Percentiles rank a stretch among this genome's conserved stretches.
Evolutionary conservation across 2,113 vertebrate genomes (phyloP).

Genomic region (Ctenomys sociabilis): DNA sequence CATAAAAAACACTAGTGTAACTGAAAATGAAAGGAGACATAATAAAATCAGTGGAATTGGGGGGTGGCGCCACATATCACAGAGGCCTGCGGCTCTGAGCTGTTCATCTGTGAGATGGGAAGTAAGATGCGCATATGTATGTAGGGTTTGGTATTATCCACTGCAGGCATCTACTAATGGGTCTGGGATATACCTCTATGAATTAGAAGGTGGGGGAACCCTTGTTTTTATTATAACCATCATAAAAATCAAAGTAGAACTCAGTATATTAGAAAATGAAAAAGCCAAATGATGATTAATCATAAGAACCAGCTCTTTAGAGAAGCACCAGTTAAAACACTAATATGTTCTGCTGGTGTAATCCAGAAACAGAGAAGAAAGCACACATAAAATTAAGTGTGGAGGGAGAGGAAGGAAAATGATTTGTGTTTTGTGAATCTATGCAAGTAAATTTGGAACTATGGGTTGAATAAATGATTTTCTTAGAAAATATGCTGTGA

Average conservation of each 20-base stretch:
- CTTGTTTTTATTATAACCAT: background rate
- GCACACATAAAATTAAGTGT: background rate
- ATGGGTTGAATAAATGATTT: background rate
- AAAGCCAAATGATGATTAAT: background rate
- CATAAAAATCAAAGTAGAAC: conserved; percentile 9
- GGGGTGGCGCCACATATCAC: background rate
- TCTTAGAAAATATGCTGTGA: background rate
- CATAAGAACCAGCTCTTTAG: conserved; percentile 6
- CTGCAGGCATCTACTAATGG: background rate
- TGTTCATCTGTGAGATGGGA: background rate
- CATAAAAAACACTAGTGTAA: background rate
- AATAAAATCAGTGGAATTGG: background rate
- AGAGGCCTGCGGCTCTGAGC: background rate
- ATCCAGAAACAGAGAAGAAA: background rate
- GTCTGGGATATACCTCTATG: background rate
- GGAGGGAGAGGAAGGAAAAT: background rate
- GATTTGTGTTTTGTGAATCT: background rate
- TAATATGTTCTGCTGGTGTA: background rate
- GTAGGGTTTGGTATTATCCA: background rate
- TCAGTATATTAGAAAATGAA: background rate
- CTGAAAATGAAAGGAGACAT: background rate
- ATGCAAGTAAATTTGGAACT: conserved; percentile 5
- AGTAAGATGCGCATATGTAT: too few species aligned
- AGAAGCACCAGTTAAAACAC: background rate
- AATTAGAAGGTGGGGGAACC: background rate